A percentile compares a stretch with the other conserved stretches of the same genome.
Evolutionary conservation across 2,888 invertebrate genomes (phyloP).

Genomic region (Drosophila fulvimacula): DNA sequence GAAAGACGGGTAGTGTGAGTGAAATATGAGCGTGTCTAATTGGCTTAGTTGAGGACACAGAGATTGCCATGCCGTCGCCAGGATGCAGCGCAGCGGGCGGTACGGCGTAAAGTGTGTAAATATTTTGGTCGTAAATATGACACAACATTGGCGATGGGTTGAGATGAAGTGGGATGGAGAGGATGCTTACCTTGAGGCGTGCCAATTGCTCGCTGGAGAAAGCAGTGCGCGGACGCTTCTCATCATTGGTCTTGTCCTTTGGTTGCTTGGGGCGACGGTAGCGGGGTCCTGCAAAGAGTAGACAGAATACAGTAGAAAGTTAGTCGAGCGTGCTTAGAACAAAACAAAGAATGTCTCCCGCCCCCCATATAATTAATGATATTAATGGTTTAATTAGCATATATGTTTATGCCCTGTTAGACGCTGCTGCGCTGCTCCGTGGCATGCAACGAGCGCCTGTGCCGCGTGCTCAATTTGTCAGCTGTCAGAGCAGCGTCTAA

Average conservation of each 20-base stretch:
- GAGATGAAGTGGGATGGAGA: background rate
- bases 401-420: conserved; percentile 6
- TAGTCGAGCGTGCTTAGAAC: conserved; percentile 15
- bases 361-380: conserved; percentile 56
- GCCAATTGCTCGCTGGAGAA: conserved; percentile 97
- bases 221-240: conserved; percentile 97
- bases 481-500: conserved; percentile 72
- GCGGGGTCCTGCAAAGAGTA: conserved; percentile 83
- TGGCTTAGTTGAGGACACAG: conserved; percentile 46
- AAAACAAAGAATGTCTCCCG: conserved; percentile 5
- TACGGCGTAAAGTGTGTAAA: conserved; percentile 67
- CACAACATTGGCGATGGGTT: conserved; percentile 36
- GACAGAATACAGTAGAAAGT: conserved; percentile 27
- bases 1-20: conserved; percentile 53
- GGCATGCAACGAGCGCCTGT: conserved; percentile 37
- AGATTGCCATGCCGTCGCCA: conserved; percentile 40
- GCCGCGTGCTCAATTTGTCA: conserved; percentile 73
- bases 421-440: conserved; percentile 19
- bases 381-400: conserved; percentile 81
- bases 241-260: conserved; percentile 87
- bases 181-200: conserved; percentile 89
- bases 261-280: conserved; percentile 85
- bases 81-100: conserved; percentile 69
- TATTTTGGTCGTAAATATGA: conserved; percentile 73
- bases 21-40: conserved; percentile 79